Evolutionary conservation across 2,888 invertebrate species (phyloP), one percentile per base, ranked within the genome.

Genomic region (Choristoneura rosaceana): DNA sequence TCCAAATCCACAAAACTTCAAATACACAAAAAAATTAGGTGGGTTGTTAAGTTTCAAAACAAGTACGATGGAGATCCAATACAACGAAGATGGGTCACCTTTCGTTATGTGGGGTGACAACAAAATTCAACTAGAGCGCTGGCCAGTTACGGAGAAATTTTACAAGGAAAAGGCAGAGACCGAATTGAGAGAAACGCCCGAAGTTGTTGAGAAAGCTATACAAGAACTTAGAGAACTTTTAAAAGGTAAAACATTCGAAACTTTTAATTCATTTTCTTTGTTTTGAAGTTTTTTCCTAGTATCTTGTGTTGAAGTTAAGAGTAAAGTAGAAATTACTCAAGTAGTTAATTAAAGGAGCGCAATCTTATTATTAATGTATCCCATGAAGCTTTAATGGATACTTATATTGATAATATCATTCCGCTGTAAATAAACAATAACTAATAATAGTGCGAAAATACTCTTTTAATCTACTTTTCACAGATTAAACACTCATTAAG

Each of bases 151-250:
- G 0, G 95, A 95, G 59, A 95, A 95, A 43, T 90, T 91, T 79
- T 95, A 93, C 17, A 80, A 90, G 64, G 95, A 96, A 82, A 96
- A 95, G 79, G 97, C 97, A 0, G 91, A 91, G 78, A 93, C 87
- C 15, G 97, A 98, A 82, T 88, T 97, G 15, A 92, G 97, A 74
- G 97, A 98, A 87, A 95, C 95, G 0, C 96, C 96, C 0, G 96
- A 97, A 84, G 89, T 94, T 25, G 94, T 95, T 5, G 94, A 95
- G 74, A 87, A 95, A 74, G 96, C 95, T 17, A 84, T 97, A 33
- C 87, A 86, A 59, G 95, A 96, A 77, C 84, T 96, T 3, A 92
- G 92, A 74, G 86, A 89, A 74, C 87, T 95, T 67, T 87, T 97
- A 43, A 94, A 95, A 94, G 95, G 97, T 93, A 81, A 79, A 61